Evolutionary conservation across 2,113 vertebrate species (phyloP).

Genomic region (Glaucomys volans): DNA sequence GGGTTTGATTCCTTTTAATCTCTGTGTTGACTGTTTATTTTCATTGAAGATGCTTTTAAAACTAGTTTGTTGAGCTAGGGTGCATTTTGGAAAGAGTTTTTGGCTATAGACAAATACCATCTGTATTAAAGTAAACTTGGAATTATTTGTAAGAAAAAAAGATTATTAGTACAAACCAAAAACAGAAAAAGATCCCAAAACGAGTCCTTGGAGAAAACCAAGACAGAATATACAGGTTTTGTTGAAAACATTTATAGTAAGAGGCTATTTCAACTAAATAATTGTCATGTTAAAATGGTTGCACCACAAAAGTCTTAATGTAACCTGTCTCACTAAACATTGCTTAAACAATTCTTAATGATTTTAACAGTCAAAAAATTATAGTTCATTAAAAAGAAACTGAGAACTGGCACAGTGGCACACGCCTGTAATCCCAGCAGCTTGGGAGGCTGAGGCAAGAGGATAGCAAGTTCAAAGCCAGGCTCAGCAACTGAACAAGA

Average conservation of each 20-base stretch:
- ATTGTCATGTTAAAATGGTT: constrained; percentile 28
- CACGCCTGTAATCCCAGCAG: no score
- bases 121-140: constrained; percentile 86
- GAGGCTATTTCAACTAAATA: constrained; percentile 71
- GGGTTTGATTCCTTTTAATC: constrained; percentile 73
- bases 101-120: constrained; percentile 85
- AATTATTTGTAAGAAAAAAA: constrained; percentile 80
- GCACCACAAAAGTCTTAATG: not conserved
- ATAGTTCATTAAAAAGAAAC: not conserved
- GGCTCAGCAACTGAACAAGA: no score
- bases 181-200: constrained; percentile 75
- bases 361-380: constrained; percentile 33
- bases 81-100: constrained; percentile 84
- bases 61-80: constrained; percentile 81
- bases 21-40: constrained; percentile 86
- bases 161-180: constrained; percentile 83
- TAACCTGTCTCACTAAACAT: not conserved
- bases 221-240: constrained; percentile 65
- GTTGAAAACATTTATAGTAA: constrained; percentile 61
- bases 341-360: constrained; percentile 1
- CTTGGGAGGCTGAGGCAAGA: no score
- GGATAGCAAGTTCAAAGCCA: no score
- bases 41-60: constrained; percentile 82
- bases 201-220: constrained; percentile 63
- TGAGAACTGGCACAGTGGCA: no score